Base-by-base conservation (phyloP, 2,888 invertebrate species). In the Drosophila pullipes region DNA sequence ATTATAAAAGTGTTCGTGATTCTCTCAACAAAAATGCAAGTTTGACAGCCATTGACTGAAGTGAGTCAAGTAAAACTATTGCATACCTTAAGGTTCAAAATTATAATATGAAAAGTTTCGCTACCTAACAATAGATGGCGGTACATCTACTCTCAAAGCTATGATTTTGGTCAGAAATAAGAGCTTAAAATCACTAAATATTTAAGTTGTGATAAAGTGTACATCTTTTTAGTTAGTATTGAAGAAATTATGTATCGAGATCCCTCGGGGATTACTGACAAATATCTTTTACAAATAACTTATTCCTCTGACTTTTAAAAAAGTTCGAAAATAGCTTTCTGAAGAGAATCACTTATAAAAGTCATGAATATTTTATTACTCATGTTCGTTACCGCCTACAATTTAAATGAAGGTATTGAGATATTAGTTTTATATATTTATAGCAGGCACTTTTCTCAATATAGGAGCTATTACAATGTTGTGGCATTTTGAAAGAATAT, bases 31-130 rank as follows among this genome's bases (percentile, higher is more conserved):
- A 25, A 25, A 11, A 35, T 11, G 25, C 6, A 18, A 10, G 75
- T 74, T 75, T 59, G 11, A 60, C 3, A 22, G 0, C 10, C 41
- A 64, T 37, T 57, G 52, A 5, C 4, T 16, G 4, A 3, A 49
- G 1, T 16, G 0, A 3, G 0, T 1, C 0, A 11, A 25, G 1
- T 28, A 37, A 63, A 73, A 28, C 0, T 9, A n/a, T 47, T 73
- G 79, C 79, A 68, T 76, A 78, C 79, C 33, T 41, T 58, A 1
- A 18, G 39, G 60, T 39, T 4, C 4, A 0, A 3, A 1, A 2
- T 9, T 3, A 13, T 5, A 33, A 39, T 9, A 13, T 25, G 2
- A 47, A 25, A 0, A 13, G 18, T 41, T 7, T 13, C 13, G 49
- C 70, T 7, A 55, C 16, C 41, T 4, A 7, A 18, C 54, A 11